Conservation (phyloP, 2,113 vertebrate species). For the Chionodraco myersi region DNA sequence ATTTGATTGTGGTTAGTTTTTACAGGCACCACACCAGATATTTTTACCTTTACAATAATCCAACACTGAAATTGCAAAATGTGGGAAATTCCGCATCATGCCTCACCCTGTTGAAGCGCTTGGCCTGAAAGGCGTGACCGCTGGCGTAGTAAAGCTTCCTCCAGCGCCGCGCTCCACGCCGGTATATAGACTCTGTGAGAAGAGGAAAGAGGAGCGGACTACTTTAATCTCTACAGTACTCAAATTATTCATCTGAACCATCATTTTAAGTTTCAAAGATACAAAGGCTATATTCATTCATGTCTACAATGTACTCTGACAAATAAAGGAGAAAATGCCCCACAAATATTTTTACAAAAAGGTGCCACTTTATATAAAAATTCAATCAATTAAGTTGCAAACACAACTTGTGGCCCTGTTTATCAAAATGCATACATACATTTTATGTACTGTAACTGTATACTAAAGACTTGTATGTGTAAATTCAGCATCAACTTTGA, state of each 20-base stretch:
- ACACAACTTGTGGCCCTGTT: neutral
- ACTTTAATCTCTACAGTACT: neutral
- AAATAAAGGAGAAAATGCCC: too few species aligned
- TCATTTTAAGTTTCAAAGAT: too few species aligned
- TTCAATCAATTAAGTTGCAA: neutral
- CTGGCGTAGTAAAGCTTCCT: slow-evolving; percentile 98
- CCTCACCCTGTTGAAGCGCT: slow-evolving; percentile 96
- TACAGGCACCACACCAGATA: neutral
- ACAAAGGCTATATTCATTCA: too few species aligned
- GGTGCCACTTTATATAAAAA: neutral
- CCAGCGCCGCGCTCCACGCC: slow-evolving; percentile 96
- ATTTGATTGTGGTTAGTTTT: neutral
- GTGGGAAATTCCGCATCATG: neutral
- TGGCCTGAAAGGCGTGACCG: slow-evolving; percentile 98
- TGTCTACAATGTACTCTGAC: too few species aligned
- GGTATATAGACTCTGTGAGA: slow-evolving; percentile 96
- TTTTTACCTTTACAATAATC: neutral
- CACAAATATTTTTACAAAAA: too few species aligned
- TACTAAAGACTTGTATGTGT: neutral
- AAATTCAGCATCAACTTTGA: neutral
- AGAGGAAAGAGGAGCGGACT: neutral
- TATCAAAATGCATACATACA: neutral
- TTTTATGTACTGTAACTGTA: too few species aligned
- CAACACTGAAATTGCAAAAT: neutral
- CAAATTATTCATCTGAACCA: neutral